These are phyloP conservation scores for Tympanuchus pallidicinctus DNA, from an alignment of 2,113 vertebrate genomes.

Conservation along the genomic window DNA sequence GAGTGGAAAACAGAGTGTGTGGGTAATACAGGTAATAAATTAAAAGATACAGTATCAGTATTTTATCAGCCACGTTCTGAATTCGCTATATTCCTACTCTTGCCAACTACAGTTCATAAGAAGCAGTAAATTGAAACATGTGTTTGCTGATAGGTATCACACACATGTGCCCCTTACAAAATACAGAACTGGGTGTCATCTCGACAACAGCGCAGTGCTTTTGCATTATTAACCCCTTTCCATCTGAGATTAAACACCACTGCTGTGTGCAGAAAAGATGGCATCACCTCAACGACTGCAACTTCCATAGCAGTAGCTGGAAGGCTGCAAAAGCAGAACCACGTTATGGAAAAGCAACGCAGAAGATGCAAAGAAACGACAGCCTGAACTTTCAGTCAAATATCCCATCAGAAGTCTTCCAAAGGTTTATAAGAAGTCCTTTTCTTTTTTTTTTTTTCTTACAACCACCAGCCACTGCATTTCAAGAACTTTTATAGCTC, in stretches of 20 bases:
- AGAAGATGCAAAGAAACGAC: background rate
- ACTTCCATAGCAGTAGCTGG: background rate
- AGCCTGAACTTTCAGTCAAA: background rate
- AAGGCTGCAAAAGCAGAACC: background rate
- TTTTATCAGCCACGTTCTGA: conserved; percentile 38
- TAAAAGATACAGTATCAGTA: conserved; percentile 64
- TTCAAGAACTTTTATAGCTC: background rate
- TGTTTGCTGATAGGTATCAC: background rate
- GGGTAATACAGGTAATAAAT: conserved; percentile 75
- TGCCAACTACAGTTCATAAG: conserved; percentile 27
- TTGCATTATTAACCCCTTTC: background rate
- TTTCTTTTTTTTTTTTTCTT: background rate
- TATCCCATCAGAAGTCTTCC: background rate
- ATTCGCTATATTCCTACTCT: background rate
- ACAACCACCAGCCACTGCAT: background rate
- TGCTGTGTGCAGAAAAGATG: background rate
- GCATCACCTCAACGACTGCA: accelerated
- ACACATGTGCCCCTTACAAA: background rate
- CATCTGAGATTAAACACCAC: background rate
- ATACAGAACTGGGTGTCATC: background rate
- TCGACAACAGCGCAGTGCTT: accelerated
- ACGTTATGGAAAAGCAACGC: background rate
- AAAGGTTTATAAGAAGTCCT: background rate
- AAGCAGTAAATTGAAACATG: background rate
- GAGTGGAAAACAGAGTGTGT: conserved; percentile 16